Conservation (phyloP, 2,113 vertebrate genomes). For the Peromyscus californicus region DNA sequence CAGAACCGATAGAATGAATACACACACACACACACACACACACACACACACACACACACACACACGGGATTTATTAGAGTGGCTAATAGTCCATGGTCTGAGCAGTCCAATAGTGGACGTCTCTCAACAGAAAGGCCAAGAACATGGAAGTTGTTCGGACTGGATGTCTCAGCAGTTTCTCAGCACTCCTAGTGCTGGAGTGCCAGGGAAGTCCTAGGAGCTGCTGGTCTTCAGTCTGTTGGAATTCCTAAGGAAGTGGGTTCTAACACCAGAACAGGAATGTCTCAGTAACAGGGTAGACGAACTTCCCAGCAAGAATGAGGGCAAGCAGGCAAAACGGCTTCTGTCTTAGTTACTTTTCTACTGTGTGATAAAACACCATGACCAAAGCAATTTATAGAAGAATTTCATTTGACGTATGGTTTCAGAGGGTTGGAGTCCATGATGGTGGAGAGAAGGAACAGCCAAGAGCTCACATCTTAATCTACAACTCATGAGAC, state of each 20-base stretch:
- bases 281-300: neutral
- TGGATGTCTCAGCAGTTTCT: no score
- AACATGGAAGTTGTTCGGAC: no score
- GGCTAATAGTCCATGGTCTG: neutral
- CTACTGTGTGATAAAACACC: neutral
- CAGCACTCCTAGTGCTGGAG: neutral
- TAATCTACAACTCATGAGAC: neutral
- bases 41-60: neutral
- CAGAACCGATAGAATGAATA: neutral
- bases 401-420: neutral
- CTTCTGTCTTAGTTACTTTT: neutral
- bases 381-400: neutral
- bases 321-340: neutral
- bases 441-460: neutral
- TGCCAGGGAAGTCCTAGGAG: neutral
- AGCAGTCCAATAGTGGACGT: neutral
- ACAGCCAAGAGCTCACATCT: neutral
- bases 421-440: neutral
- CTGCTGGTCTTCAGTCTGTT: neutral
- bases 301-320: neutral
- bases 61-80: neutral
- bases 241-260: neutral
- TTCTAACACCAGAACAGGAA: neutral
- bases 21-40: no score
- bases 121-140: neutral